phyloP scores from a whole-genome alignment of 2,113 vertebrate genomes.

The Haemorhous mexicanus region DNA sequence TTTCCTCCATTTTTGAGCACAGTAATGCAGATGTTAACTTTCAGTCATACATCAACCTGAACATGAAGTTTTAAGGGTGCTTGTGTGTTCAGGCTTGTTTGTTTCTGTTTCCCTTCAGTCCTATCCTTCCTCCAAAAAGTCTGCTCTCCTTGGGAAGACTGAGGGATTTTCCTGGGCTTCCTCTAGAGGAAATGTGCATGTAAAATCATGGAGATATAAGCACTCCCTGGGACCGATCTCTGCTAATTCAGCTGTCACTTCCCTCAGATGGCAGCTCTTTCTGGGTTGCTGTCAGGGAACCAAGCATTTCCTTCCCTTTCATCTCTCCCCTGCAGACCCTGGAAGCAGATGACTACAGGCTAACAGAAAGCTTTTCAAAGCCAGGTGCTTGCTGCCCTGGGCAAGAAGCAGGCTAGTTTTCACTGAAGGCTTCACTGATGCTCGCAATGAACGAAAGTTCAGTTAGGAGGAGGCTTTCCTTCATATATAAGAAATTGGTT shows the following conservation, averaged over 20 bases:
- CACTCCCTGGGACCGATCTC: not conserved
- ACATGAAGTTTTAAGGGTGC: not conserved
- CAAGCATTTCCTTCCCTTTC: not conserved
- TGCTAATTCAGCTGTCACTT: not conserved
- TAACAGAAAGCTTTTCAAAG: not conserved
- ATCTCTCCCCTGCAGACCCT: not conserved
- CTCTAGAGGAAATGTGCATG: accelerated
- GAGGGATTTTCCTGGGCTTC: not conserved
- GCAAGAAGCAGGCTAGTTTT: not conserved
- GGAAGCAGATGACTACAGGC: not conserved
- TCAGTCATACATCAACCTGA: not conserved
- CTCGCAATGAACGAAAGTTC: not conserved
- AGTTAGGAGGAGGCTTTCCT: not conserved
- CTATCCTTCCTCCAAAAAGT: not conserved
- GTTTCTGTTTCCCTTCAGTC: not conserved
- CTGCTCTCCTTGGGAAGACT: not conserved
- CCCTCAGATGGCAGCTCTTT: not conserved
- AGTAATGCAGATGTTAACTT: not conserved
- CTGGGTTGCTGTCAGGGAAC: not conserved
- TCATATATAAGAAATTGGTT: not conserved
- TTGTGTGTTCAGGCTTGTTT: not conserved
- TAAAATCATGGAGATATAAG: not conserved
- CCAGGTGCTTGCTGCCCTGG: not conserved
- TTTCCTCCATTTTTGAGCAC: not conserved
- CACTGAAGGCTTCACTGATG: not conserved